Evolutionary conservation across 30 jellyfish, hydroid and myxozoan species (phyloP), one percentile per base, ranked within the genome.

Genomic region (Hydractinia symbiolongicarpus): DNA sequence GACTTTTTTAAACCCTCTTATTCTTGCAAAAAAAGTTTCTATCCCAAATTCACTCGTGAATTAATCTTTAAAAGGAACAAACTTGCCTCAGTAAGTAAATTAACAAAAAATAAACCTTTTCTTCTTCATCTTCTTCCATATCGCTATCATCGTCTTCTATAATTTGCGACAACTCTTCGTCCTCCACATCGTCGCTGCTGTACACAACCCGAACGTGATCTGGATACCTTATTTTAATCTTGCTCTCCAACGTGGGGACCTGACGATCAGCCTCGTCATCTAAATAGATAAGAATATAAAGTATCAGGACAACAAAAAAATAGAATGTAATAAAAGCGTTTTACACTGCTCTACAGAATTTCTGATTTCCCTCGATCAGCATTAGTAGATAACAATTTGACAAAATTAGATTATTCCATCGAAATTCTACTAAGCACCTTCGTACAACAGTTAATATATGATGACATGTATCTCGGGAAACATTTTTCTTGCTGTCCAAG

Each of bases 171-270:
- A 75, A 83, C 4, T 90, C 97, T 57, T 85, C 97, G 61, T 84
- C 93, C 16, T 83, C 96, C 44, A 81, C 95, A 78, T 86, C 98
- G 8, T 91, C 95, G 16, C 83, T 90, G 50, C 82, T 83, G 50
- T 86, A 84, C 40, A 91, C 86, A 60, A 87, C 64, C 7, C 98
- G 95, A 13, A 91, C 80, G 61, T 91, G 98, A 64, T 91, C 96
- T 20, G 98, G 98, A 70, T 86, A 79, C 72, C 76, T 61, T 16
- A 91, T 11, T 69, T 86, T 86, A 73, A 91, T 91, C 67, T 81
- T 67, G 50, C 96, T 86, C 44, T 71, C 66, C 73, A 51, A 76
- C 7, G 90, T 79, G 50, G 98, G 98, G 78, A 81, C 80, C 55
- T 49, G 40, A 5, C 86, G 55, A n/a, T 53, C 77, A 51, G 55